Conservation (phyloP, 2,888 invertebrate species). For the Drosophila sordidula region DNA sequence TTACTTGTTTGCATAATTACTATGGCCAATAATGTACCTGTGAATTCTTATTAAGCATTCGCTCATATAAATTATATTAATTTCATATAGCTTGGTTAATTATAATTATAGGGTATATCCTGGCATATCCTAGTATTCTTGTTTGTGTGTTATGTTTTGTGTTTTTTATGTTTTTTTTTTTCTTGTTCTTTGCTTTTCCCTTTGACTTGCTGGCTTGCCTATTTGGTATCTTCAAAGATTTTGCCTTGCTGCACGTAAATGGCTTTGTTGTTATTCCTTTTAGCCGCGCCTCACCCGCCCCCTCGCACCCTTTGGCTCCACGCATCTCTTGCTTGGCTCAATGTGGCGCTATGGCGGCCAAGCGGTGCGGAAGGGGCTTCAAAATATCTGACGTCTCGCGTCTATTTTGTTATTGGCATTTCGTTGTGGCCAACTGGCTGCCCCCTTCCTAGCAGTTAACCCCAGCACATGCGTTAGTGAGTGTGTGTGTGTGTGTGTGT, state of each 20-base stretch:
- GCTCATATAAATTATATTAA: too few species aligned
- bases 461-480: slow-evolving; percentile 24
- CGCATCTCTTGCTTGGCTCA: slow-evolving; percentile 20
- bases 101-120: slow-evolving; percentile 4
- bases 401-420: slow-evolving; percentile 63
- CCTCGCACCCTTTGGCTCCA: neutral
- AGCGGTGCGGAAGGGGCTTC: slow-evolving; percentile 3
- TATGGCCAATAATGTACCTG: too few species aligned
- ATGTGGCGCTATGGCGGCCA: slow-evolving; percentile 20
- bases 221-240: slow-evolving; percentile 57
- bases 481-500: slow-evolving; percentile 12
- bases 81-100: too few species aligned
- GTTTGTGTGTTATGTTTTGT: neutral
- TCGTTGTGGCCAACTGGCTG: slow-evolving; percentile 32
- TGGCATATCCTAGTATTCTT: too few species aligned
- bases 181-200: slow-evolving; percentile 11
- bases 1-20: too few species aligned
- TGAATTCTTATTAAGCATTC: too few species aligned
- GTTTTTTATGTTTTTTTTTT: slow-evolving; percentile 1
- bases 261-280: slow-evolving; percentile 54
- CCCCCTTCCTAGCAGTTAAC: slow-evolving; percentile 27
- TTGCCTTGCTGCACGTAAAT: slow-evolving; percentile 53
- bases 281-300: slow-evolving; percentile 6
- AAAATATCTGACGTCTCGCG: slow-evolving; percentile 46
- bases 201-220: slow-evolving; percentile 45